phyloP scores from a whole-genome alignment of 2,888 invertebrate genomes.

The Coronaproctus castanopsis region DNA sequence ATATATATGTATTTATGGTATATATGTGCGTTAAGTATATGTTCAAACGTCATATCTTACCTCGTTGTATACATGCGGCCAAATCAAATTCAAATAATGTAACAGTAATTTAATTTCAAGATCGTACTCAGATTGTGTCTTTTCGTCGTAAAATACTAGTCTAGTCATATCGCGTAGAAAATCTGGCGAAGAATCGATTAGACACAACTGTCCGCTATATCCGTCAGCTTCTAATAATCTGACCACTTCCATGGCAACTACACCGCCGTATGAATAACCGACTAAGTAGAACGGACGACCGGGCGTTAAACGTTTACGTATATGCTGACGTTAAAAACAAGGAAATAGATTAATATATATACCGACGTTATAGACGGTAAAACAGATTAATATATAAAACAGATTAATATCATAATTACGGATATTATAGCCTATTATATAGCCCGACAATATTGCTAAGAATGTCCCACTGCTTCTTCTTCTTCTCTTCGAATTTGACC shows the following conservation, averaged over 20 bases:
- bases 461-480: too few relatives aligned
- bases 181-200: constrained; percentile 65
- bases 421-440: too few relatives aligned
- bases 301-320: constrained; percentile 35
- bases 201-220: constrained; percentile 38
- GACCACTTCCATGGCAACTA: constrained; percentile 56
- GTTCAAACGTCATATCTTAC: too few relatives aligned
- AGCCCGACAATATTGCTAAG: too few relatives aligned
- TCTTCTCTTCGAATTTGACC: too few relatives aligned
- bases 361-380: too few relatives aligned
- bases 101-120: constrained; percentile 38
- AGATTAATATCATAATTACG: background rate
- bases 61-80: constrained; percentile 16
- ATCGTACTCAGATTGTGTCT: constrained; percentile 28
- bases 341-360: constrained; percentile 1
- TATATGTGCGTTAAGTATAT: too few relatives aligned
- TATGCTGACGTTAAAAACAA: constrained; percentile 31
- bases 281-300: constrained; percentile 48
- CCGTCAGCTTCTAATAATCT: constrained; percentile 46
- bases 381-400: background rate
- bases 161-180: constrained; percentile 35
- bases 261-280: constrained; percentile 74
- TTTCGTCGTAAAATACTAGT: constrained; percentile 13
- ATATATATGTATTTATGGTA: too few relatives aligned
- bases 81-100: constrained; percentile 26